Conservation (phyloP, 2,797 vertebrate genomes). For the Thaleichthys pacificus region DNA sequence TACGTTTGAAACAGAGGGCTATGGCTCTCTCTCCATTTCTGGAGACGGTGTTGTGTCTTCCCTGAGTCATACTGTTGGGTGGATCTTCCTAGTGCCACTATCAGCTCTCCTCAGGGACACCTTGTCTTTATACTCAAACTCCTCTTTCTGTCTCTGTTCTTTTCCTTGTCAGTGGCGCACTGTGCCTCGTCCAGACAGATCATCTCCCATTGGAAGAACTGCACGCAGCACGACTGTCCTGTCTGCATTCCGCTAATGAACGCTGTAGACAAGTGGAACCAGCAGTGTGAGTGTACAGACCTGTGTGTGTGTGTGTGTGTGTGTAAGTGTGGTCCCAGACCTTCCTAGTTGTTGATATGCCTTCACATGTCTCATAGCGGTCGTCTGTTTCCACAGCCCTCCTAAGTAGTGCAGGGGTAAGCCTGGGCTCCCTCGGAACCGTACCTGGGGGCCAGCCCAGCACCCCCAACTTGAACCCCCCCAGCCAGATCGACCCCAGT, state of each 20-base stretch:
- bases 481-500: too few species aligned
- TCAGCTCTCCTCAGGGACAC: constrained; percentile 35
- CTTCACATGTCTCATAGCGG: background rate
- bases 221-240: constrained; percentile 95
- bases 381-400: constrained; percentile 74
- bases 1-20: too few species aligned
- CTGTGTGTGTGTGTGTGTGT: background rate
- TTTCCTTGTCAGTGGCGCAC: constrained; percentile 83
- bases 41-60: background rate
- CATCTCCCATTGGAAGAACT: constrained; percentile 99
- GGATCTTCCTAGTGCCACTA: constrained; percentile 12
- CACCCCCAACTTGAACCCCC: too few species aligned
- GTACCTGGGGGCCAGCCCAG: constrained; percentile 86
- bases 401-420: constrained; percentile 83
- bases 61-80: constrained; percentile 5
- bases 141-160: background rate
- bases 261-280: constrained; percentile 96
- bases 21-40: background rate
- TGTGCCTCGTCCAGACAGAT: constrained; percentile 98
- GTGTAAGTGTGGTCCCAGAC: background rate
- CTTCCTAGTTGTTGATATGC: background rate
- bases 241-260: constrained; percentile 97
- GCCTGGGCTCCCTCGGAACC: constrained; percentile 79
- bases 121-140: constrained; percentile 26
- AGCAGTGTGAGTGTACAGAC: constrained; percentile 86